Conservation (phyloP, 1,140 invertebrate species). For the Harlomillsia oculata region DNA sequence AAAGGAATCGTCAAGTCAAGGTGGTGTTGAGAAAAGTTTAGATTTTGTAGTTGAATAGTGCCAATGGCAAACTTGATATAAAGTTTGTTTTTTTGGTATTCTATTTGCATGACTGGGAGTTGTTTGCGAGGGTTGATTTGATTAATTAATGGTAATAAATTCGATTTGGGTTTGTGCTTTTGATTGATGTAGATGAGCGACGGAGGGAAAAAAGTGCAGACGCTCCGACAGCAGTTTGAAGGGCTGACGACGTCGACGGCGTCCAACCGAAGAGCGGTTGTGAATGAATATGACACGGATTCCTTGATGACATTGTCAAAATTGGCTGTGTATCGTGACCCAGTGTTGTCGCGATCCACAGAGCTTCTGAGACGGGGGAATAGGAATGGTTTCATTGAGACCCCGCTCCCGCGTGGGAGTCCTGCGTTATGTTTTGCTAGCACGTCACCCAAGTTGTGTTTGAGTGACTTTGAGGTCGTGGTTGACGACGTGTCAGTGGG, state of each 20-base stretch:
- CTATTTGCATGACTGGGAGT: no score
- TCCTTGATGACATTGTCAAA: neutral
- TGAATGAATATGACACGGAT: neutral
- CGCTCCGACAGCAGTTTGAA: constrained; percentile 33
- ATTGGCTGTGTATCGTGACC: neutral
- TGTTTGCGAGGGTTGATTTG: no score
- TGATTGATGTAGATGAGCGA: constrained; percentile 17
- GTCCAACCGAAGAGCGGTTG: neutral
- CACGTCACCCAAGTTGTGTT: no score
- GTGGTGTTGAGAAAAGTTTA: no score
- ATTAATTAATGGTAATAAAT: no score
- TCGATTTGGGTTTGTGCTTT: no score
- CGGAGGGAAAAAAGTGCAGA: constrained; percentile 29
- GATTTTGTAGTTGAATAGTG: neutral
- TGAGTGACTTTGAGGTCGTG: neutral
- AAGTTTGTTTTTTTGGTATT: no score
- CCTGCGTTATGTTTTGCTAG: no score
- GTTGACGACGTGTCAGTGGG: neutral
- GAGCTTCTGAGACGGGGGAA: neutral
- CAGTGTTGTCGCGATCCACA: neutral
- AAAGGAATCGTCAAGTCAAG: no score
- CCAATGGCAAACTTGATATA: neutral
- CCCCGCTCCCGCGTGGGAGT: neutral
- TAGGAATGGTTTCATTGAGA: neutral
- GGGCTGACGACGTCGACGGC: neutral